Conservation (phyloP, 2,888 invertebrate genomes). For the Agriopis marginaria region DNA sequence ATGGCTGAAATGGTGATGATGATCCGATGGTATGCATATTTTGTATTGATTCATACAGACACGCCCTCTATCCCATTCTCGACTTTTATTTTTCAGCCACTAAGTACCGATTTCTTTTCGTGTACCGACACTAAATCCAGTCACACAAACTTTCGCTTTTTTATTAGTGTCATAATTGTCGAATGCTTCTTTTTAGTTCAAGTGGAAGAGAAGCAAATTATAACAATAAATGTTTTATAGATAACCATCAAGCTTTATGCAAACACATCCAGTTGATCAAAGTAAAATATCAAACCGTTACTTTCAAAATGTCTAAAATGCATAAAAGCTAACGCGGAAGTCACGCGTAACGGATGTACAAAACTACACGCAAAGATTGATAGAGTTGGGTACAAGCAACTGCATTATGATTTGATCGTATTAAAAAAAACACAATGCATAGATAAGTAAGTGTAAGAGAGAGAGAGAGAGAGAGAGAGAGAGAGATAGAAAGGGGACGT, state of each 20-base stretch:
- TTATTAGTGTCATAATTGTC: not conserved
- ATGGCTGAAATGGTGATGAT: too few relatives aligned
- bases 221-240: conserved; percentile 15
- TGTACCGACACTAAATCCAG: not conserved
- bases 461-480: too few relatives aligned
- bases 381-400: conserved; percentile 12
- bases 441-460: not conserved
- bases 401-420: not conserved
- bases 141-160: not conserved
- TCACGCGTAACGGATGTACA: conserved; percentile 23
- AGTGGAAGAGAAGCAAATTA: conserved; percentile 5
- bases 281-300: conserved; percentile 18
- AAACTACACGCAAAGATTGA: conserved; percentile 13
- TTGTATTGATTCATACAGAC: not conserved
- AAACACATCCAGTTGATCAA: conserved; percentile 22
- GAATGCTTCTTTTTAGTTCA: not conserved
- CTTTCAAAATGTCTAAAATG: conserved; percentile 16
- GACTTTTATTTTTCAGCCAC: not conserved
- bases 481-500: too few relatives aligned
- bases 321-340: conserved; percentile 26
- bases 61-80: too few relatives aligned
- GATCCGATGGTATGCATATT: not conserved
- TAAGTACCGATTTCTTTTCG: not conserved
- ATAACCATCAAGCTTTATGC: conserved; percentile 2
- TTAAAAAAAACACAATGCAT: too few relatives aligned